Evolutionary conservation across 2,113 vertebrate genomes (phyloP).

Genomic region (Apaloderma vittatum): DNA sequence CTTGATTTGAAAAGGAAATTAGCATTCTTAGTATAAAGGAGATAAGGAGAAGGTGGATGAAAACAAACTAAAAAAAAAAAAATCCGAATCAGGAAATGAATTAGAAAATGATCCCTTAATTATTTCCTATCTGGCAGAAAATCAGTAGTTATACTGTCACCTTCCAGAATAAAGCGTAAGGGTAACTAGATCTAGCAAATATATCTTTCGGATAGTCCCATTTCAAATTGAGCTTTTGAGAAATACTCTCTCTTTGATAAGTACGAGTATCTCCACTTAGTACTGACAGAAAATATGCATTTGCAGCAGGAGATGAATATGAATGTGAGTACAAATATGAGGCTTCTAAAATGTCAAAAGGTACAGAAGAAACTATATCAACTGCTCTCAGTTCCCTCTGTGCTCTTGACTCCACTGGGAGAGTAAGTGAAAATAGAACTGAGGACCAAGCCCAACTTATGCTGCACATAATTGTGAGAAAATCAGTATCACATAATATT

Average conservation of each 20-base stretch:
- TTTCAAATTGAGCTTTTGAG: neutral
- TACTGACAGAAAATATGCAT: neutral
- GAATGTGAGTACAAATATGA: neutral
- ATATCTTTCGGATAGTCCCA: neutral
- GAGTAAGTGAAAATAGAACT: neutral
- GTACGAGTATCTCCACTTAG: neutral
- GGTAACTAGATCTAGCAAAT: neutral
- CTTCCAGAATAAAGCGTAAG: neutral
- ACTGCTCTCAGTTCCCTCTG: neutral
- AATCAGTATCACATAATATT: neutral
- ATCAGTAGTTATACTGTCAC: neutral
- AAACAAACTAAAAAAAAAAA: neutral
- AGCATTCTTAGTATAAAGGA: neutral
- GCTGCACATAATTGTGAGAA: neutral
- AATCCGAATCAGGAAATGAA: conserved; percentile 22
- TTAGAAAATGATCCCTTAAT: conserved; percentile 41
- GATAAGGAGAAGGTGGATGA: conserved; percentile 16
- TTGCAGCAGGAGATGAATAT: neutral
- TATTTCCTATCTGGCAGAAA: conserved; percentile 5
- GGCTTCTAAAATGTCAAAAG: neutral
- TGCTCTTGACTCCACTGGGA: neutral
- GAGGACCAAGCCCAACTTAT: neutral
- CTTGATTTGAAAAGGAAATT: conserved; percentile 33
- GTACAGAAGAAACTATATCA: neutral
- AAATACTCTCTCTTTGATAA: accelerated